A percentile compares a stretch with the other conserved stretches of the same genome.
Evolutionary conservation across 2,113 vertebrate genomes (phyloP).

Genomic region (Peromyscus polionotus): DNA sequence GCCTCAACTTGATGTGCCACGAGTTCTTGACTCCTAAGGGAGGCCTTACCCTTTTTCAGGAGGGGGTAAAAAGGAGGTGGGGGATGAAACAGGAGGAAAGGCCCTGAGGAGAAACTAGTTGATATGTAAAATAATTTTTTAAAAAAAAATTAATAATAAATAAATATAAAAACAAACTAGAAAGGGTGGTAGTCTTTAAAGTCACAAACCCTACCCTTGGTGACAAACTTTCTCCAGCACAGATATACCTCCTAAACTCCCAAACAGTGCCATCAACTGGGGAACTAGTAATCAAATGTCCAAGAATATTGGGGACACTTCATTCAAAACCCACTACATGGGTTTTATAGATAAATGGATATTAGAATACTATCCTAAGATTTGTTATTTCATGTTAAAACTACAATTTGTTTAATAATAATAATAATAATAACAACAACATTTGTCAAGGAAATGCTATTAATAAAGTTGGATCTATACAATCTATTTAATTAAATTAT

Average conservation of each 20-base stretch:
- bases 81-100: too few species aligned
- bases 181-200: neutral
- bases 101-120: too few species aligned
- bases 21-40: too few species aligned
- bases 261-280: neutral
- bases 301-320: neutral
- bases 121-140: too few species aligned
- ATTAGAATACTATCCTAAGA: conserved; percentile 60
- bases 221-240: neutral
- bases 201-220: neutral
- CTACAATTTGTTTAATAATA: conserved; percentile 65
- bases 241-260: neutral
- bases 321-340: neutral
- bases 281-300: neutral
- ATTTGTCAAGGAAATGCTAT: conserved; percentile 70
- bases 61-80: too few species aligned
- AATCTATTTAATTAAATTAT: conserved; percentile 73
- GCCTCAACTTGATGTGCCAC: too few species aligned
- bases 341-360: conserved; percentile 45
- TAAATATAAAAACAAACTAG: too few species aligned
- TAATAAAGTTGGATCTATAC: conserved; percentile 73
- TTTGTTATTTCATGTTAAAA: conserved; percentile 59
- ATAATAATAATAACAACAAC: conserved; percentile 67
- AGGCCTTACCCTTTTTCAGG: too few species aligned
- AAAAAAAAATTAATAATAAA: too few species aligned